A percentile compares a stretch with the other conserved stretches of the same genome.
Evolutionary conservation across 2,888 invertebrate species (phyloP).

Genomic region (Ennomos quercinarius): DNA sequence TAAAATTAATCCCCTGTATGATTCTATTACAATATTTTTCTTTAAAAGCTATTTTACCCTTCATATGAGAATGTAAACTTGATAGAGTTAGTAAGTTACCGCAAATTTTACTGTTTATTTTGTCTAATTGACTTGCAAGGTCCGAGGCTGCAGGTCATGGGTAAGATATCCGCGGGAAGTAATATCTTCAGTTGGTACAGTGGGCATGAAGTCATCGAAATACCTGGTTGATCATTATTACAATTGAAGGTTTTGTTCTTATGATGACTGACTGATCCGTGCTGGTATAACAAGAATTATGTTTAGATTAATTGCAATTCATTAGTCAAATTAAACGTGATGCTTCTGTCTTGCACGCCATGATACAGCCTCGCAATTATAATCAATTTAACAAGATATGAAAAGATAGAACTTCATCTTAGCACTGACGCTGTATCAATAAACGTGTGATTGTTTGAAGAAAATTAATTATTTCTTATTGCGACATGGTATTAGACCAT

Average conservation of each 20-base stretch:
- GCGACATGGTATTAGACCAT: too few species aligned
- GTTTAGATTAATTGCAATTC: slow-evolving; percentile 48
- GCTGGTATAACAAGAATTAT: slow-evolving; percentile 54
- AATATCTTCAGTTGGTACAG: slow-evolving; percentile 30
- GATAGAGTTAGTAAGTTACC: slow-evolving; percentile 44
- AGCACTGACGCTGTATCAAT: slow-evolving; percentile 4
- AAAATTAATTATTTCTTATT: too few species aligned
- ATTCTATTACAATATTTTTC: too few species aligned
- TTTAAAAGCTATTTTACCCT: too few species aligned
- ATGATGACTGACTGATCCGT: slow-evolving; percentile 45
- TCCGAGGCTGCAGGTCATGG: slow-evolving; percentile 63
- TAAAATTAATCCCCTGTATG: slow-evolving; percentile 18
- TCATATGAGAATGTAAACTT: slow-evolving; percentile 8
- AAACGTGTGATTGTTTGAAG: slow-evolving; percentile 1
- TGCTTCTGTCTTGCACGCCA: slow-evolving; percentile 27
- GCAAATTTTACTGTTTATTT: slow-evolving; percentile 50
- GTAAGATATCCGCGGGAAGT: slow-evolving; percentile 55
- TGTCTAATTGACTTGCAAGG: slow-evolving; percentile 62
- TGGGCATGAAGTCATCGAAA: background rate
- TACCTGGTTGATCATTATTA: slow-evolving; percentile 8
- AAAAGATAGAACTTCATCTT: slow-evolving; percentile 1
- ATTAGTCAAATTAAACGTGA: slow-evolving; percentile 38
- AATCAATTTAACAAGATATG: slow-evolving; percentile 27
- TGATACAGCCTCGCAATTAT: slow-evolving; percentile 16
- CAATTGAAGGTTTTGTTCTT: slow-evolving; percentile 35